Evolutionary conservation across 2,888 invertebrate species (phyloP), one percentile per base, ranked within the genome.

Genomic region (Anticlea derivata): DNA sequence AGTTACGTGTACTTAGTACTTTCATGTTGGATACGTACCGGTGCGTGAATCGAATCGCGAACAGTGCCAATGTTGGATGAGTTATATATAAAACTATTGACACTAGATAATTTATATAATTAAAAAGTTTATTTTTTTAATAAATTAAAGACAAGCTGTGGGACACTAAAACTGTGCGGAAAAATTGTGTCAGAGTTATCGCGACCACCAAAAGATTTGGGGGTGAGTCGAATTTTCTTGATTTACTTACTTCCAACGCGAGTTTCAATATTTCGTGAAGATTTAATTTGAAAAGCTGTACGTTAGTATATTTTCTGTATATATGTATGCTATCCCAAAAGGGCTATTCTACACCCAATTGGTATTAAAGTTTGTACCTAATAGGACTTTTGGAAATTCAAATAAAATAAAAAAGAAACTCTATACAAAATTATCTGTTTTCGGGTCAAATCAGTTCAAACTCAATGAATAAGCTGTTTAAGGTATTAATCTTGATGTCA

Each of bases 1-100:
- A 30, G 44, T 63, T 80, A 81, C 83, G 80, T 83, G 81, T 31
- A 12, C 31, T 70, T 66, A 17, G 10, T 22, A 31, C 60, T 65
- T 62, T 66, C 51, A 58, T 45, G 61, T 64, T 10, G 31, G 31
- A 31, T 41, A n/a, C n/a, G 68, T 67, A 71, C 65, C 71, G 71
- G 73, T 75, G 69, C 67, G 59, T 63, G 60, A 46, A 46, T 41
- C 12, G 27, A 22, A 48, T 40, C 11, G 29, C 44, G 44, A 37
- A 23, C 40, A 49, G 50, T 53, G 34, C 43, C n/a, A 60, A 60
- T 50, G 22, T 46, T 35, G 43, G 53, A 49, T 29, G 26, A 43
- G 27, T 37, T 23, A 12, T 30, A 38, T 26, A 12, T 34, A 1
- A 37, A 41, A 49, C 27, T 41, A 24, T 49, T 41, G 24, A 31